A percentile compares a stretch with the other conserved stretches of the same genome.
phyloP scores from a whole-genome alignment of 1,140 invertebrate genomes.

The Cherax destructor region DNA sequence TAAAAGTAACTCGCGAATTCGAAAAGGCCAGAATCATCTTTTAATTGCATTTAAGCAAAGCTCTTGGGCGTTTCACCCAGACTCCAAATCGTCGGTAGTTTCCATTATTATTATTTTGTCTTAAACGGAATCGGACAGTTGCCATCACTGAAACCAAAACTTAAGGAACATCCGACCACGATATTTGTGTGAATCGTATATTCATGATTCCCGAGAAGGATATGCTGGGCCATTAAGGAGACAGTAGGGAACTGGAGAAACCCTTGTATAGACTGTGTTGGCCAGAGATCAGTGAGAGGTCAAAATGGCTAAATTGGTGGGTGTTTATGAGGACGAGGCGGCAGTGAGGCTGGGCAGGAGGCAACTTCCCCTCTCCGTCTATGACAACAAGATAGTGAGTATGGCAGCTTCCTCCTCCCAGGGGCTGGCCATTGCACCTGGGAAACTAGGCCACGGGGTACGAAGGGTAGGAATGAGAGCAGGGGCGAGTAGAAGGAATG shows the following conservation, averaged over 20 bases:
- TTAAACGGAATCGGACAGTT: constrained; percentile 27
- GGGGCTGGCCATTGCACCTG: no score
- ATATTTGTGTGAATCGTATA: constrained; percentile 21
- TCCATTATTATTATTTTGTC: not conserved
- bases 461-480: no score
- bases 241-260: not conserved
- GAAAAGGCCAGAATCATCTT: no score
- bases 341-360: constrained; percentile 19
- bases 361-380: constrained; percentile 50
- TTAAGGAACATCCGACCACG: not conserved
- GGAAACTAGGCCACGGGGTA: no score
- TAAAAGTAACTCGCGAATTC: no score
- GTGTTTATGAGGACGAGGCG: constrained; percentile 54
- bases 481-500: no score
- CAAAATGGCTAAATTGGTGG: constrained; percentile 54
- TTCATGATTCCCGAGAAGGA: constrained; percentile 2
- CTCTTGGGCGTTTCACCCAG: not conserved
- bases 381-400: constrained; percentile 54
- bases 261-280: not conserved
- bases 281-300: constrained; percentile 4
- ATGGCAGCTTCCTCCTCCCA: not conserved
- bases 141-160: constrained; percentile 51
- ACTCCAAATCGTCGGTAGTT: not conserved
- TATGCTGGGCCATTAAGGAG: not conserved
- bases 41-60: not conserved